These are phyloP conservation scores for Cephalopterus ornatus DNA, from an alignment of 2,113 vertebrate species.

Conservation along the genomic window DNA sequence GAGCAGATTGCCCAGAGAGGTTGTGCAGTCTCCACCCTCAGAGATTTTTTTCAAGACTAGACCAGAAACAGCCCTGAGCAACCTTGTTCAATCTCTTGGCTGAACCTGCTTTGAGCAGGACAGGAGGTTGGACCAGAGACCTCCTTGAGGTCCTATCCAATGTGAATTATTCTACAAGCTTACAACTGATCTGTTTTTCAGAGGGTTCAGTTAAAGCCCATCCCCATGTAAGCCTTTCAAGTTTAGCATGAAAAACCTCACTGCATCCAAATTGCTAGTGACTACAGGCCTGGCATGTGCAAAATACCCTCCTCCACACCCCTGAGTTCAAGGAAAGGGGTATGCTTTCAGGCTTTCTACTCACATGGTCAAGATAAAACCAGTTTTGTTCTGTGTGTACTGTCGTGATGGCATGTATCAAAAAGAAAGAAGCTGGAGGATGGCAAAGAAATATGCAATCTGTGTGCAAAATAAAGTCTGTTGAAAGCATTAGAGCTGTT, in stretches of 20 bases:
- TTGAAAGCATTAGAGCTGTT: constrained; percentile 1
- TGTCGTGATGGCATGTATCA: constrained; percentile 8
- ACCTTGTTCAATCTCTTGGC: neutral
- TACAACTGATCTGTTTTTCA: neutral
- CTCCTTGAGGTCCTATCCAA: neutral
- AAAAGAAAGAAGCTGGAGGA: neutral
- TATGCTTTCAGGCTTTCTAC: neutral
- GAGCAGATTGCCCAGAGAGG: neutral
- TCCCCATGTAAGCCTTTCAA: neutral
- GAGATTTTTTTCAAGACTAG: neutral
- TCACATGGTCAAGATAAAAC: neutral
- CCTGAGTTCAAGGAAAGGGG: neutral
- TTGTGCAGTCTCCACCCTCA: neutral
- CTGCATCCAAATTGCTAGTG: neutral
- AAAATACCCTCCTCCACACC: neutral
- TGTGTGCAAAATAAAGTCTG: constrained; percentile 11
- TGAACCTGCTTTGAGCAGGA: neutral
- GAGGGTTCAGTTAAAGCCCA: neutral
- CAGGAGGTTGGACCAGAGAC: neutral
- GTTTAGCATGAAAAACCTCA: neutral
- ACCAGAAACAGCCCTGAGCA: neutral
- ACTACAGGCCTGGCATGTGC: neutral
- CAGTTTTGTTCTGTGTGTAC: neutral
- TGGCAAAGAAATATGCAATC: constrained; percentile 4
- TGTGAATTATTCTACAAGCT: neutral